Percentiles rank a stretch among this genome's conserved stretches.
Conservation (phyloP, 2,888 invertebrate genomes). For the Rugalucina vietnamica region DNA sequence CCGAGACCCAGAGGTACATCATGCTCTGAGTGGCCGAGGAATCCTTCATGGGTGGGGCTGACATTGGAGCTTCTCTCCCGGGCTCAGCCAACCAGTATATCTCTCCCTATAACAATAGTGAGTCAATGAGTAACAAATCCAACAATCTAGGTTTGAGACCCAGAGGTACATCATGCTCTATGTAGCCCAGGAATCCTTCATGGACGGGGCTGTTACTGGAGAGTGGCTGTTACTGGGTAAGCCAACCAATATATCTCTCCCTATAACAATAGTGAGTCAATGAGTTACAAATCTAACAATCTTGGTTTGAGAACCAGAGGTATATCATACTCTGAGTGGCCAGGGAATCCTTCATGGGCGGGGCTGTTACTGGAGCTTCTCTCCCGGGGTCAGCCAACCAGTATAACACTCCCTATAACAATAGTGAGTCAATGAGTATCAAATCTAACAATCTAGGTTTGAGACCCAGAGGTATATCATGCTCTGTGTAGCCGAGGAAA, state of each 20-base stretch:
- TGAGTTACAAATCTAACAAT: too few relatives aligned
- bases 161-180: too few relatives aligned
- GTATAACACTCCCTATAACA: conserved; percentile 66
- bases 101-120: conserved; percentile 65
- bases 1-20: conserved; percentile 71
- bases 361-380: conserved; percentile 61
- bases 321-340: conserved; percentile 67
- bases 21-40: conserved; percentile 52
- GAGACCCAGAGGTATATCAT: conserved; percentile 73
- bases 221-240: too few relatives aligned
- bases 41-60: conserved; percentile 55
- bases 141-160: too few relatives aligned
- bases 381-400: conserved; percentile 58
- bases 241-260: too few relatives aligned
- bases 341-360: conserved; percentile 51
- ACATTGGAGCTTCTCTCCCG: conserved; percentile 58
- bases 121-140: too few relatives aligned
- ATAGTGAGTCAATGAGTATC: too few relatives aligned
- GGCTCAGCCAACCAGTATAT: conserved; percentile 65
- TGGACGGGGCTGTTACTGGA: too few relatives aligned
- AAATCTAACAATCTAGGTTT: too few relatives aligned
- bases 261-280: too few relatives aligned
- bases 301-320: conserved; percentile 70
- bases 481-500: conserved; percentile 33
- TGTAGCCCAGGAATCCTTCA: too few relatives aligned